These are phyloP conservation scores for Danio jaintianensis DNA, from an alignment of 2,797 vertebrate genomes.

Conservation along the genomic window DNA sequence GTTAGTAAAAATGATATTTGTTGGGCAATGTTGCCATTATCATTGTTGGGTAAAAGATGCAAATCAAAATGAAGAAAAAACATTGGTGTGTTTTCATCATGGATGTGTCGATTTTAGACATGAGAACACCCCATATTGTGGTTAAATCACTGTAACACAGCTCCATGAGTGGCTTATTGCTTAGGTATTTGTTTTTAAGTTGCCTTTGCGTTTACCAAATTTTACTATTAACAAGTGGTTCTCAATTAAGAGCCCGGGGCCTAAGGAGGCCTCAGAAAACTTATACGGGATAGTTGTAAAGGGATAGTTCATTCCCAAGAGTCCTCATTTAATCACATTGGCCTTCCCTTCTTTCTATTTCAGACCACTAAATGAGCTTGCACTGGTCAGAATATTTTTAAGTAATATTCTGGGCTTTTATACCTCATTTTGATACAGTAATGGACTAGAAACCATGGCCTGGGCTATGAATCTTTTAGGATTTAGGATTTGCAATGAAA, in stretches of 20 bases:
- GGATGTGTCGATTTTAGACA: not conserved
- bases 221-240: not conserved
- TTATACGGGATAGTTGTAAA: no score
- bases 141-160: slow-evolving; percentile 2
- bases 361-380: no score
- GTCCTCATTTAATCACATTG: no score
- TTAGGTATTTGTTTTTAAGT: not conserved
- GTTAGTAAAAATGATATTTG: not conserved
- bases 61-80: not conserved
- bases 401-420: no score
- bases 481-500: no score
- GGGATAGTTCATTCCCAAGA: no score
- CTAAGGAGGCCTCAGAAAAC: not conserved
- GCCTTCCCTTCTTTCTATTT: no score
- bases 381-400: no score
- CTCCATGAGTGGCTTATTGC: not conserved
- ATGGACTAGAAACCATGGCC: no score
- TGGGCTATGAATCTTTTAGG: no score
- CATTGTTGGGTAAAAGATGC: not conserved
- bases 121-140: not conserved
- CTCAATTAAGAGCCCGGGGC: not conserved
- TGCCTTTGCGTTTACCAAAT: not conserved
- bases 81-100: not conserved
- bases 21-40: not conserved
- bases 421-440: no score